Evolutionary conservation across 2,113 vertebrate genomes (phyloP).

Genomic region (Hemiprocne comata): DNA sequence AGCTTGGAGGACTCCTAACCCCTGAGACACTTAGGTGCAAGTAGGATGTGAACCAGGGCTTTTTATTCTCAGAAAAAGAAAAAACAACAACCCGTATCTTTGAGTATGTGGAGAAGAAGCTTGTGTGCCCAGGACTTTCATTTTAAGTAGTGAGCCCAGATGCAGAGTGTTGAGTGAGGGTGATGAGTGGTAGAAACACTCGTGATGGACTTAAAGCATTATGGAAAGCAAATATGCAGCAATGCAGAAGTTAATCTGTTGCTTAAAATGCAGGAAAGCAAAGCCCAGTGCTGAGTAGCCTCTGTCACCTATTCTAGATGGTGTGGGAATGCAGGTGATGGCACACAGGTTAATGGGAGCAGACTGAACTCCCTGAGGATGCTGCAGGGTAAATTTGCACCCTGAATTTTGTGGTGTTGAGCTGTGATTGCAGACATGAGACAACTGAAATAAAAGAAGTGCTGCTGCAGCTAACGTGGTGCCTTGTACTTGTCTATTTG

Average conservation of each 20-base stretch:
- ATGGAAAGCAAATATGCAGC: background rate
- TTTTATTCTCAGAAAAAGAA: background rate
- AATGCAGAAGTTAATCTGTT: background rate
- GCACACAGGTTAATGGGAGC: background rate
- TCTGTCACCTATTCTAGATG: background rate
- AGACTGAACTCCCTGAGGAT: background rate
- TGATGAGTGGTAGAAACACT: background rate
- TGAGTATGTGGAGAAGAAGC: background rate
- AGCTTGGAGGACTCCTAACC: background rate
- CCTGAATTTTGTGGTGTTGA: background rate
- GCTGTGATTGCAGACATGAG: background rate
- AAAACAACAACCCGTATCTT: accelerated
- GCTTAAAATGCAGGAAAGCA: background rate
- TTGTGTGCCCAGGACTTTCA: background rate
- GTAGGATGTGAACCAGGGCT: background rate
- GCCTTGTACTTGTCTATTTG: slow-evolving; percentile 53
- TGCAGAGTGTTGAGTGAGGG: background rate
- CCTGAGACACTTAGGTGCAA: background rate
- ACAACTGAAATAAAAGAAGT: background rate
- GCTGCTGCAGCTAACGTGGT: slow-evolving; percentile 48
- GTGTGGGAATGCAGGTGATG: background rate
- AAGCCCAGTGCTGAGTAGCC: background rate
- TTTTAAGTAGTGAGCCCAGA: background rate
- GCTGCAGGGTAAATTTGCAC: background rate
- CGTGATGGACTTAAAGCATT: background rate